phyloP scores from a whole-genome alignment of 2,797 vertebrate genomes.

The Pipistrellus kuhlii region DNA sequence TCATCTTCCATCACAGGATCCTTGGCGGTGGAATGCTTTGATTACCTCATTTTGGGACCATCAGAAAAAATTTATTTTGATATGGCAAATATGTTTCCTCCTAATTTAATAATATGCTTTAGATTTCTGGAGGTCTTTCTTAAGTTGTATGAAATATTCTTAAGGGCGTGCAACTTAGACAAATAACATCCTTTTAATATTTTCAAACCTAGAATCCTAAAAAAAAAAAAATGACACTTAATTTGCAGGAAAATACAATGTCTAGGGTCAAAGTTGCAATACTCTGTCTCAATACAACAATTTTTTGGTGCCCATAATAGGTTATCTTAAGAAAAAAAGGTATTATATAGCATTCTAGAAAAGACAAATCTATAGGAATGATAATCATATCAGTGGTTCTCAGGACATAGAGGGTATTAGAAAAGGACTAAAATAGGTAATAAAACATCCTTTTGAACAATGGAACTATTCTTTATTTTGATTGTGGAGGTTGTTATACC shows the following conservation, averaged over 20 bases:
- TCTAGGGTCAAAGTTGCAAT: background rate
- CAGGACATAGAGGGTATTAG: background rate
- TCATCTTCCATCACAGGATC: conserved; percentile 25
- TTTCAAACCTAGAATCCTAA: background rate
- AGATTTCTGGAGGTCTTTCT: background rate
- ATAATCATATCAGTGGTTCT: background rate
- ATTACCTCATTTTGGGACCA: background rate
- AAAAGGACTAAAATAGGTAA: background rate
- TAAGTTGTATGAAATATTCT: background rate
- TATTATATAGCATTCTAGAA: background rate
- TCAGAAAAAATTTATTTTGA: conserved; percentile 1
- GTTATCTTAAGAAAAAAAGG: background rate
- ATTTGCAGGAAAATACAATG: background rate
- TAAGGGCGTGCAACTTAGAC: background rate
- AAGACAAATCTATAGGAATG: background rate
- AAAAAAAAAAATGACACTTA: background rate
- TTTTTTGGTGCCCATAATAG: background rate
- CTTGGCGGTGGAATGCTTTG: background rate
- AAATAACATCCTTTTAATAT: background rate
- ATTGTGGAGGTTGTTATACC: background rate
- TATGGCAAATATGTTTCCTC: background rate
- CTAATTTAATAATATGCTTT: conserved; percentile 12
- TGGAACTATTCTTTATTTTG: background rate
- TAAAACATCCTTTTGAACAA: background rate
- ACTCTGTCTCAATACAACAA: background rate